These are phyloP conservation scores for Micromussa lordhowensis DNA, from an alignment of 92 coral and sea anemone species.

Conservation along the genomic window DNA sequence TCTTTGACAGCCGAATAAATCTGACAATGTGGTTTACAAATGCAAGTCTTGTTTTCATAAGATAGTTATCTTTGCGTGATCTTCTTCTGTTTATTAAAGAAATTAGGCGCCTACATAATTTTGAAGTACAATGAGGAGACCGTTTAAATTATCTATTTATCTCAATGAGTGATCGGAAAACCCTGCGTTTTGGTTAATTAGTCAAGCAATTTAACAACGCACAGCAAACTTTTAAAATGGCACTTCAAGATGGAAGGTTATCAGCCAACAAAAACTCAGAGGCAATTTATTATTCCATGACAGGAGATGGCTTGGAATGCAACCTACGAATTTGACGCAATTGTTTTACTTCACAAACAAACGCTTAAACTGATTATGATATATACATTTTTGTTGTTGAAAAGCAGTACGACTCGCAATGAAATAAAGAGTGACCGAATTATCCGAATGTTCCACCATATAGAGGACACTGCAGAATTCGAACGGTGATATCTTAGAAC, in stretches of 20 bases:
- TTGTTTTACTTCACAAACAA: background rate
- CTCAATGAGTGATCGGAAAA: background rate
- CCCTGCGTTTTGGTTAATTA: background rate
- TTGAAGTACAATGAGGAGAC: background rate
- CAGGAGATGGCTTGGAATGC: conserved; percentile 36
- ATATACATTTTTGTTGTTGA: background rate
- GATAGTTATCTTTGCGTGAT: background rate
- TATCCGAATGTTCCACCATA: background rate
- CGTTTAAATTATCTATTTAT: conserved; percentile 24
- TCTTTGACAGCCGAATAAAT: background rate
- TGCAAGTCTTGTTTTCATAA: background rate
- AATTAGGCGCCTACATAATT: conserved; percentile 7
- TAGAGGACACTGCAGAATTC: background rate
- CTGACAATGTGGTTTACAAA: background rate
- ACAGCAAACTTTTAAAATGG: background rate
- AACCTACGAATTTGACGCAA: background rate
- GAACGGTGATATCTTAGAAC: background rate
- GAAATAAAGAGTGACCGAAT: background rate
- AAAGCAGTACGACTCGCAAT: background rate
- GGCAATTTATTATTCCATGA: conserved; percentile 33
- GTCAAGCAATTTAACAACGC: conserved; percentile 4
- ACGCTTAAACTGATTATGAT: background rate
- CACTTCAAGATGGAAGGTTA: conserved; percentile 12
- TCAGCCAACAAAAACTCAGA: conserved; percentile 3
- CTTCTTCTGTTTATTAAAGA: background rate